Percentiles rank a stretch among this genome's conserved stretches.
Evolutionary conservation across 2,113 vertebrate genomes (phyloP).

Genomic region (Gobius niger): DNA sequence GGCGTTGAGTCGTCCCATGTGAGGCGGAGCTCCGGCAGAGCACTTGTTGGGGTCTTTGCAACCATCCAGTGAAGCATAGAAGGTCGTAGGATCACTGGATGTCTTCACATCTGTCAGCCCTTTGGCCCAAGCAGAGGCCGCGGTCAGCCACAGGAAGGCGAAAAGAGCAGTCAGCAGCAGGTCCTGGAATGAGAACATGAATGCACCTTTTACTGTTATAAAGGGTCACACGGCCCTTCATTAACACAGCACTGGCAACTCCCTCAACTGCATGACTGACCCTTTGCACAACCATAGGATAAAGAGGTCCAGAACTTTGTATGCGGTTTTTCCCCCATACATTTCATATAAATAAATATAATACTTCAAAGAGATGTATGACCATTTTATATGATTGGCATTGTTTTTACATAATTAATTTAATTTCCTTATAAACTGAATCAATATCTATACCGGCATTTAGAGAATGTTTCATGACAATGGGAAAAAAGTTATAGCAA

Average conservation of each 20-base stretch:
- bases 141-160: slow-evolving; percentile 90
- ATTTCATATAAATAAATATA: too few species aligned
- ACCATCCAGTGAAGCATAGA: slow-evolving; percentile 53
- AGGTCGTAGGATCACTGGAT: slow-evolving; percentile 75
- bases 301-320: neutral
- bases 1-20: slow-evolving; percentile 88
- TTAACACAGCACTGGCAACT: slow-evolving; percentile 53
- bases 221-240: slow-evolving; percentile 38
- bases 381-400: too few species aligned
- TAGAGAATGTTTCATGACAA: too few species aligned
- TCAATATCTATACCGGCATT: too few species aligned
- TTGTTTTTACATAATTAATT: too few species aligned
- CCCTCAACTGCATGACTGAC: neutral
- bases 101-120: slow-evolving; percentile 87
- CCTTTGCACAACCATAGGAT: slow-evolving; percentile 15
- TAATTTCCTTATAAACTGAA: too few species aligned
- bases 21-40: slow-evolving; percentile 74
- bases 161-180: slow-evolving; percentile 85
- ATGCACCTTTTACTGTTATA: neutral
- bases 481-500: too few species aligned
- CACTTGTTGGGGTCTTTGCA: slow-evolving; percentile 72
- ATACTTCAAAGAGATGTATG: too few species aligned
- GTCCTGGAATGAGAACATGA: slow-evolving; percentile 76
- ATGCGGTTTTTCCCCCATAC: too few species aligned
- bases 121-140: slow-evolving; percentile 92